Base-by-base conservation (phyloP, 2,888 invertebrate genomes). In the Pasiphila rectangulata region DNA sequence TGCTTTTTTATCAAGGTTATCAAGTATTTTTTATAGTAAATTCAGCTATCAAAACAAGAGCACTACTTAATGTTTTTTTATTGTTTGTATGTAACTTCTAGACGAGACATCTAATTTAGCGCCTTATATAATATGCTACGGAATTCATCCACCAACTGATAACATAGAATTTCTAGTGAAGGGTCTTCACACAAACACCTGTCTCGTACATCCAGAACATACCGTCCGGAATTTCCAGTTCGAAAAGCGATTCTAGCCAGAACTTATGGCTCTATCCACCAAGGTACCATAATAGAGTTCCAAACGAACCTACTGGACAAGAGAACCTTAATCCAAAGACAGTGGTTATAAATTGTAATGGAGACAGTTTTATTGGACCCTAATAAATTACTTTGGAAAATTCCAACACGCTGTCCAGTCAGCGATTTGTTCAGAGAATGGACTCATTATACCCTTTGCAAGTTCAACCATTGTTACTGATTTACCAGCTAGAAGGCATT, bases 341-440 rank as follows among this genome's bases (percentile, higher is more conserved):
- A 71, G 69, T 59, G 65, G 73, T 64, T 69, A 76, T 81, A 83
- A 83, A 82, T 83, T 71, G 69, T 64, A 56, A 68, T 64, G 61
- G 68, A 62, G 82, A 79, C 82, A 75, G 78, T 76, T 83, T 83
- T 80, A 82, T 80, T 77, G 76, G 72, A 72, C 77, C 79, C 72
- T 73, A 71, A 80, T 83, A 83, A 82, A 83, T 82, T 75, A 77
- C 79, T 75, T 76, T 75, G 76, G 72, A 63, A 65, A 72, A 75
- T 74, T 70, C 74, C 64, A 67, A 61, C 63, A 54, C 61, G 59
- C 64, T 57, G 64, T 43, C 51, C 64, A 71, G 70, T 69, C 66
- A 65, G 67, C 60, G 59, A 67, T 69, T 65, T 62, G 61, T 61
- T 63, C 21, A 43, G 10, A 25, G 42, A 46, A 48, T 41, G 32